Evolutionary conservation across 1,140 invertebrate genomes (phyloP).

Genomic region (Dendroctonus valens): DNA sequence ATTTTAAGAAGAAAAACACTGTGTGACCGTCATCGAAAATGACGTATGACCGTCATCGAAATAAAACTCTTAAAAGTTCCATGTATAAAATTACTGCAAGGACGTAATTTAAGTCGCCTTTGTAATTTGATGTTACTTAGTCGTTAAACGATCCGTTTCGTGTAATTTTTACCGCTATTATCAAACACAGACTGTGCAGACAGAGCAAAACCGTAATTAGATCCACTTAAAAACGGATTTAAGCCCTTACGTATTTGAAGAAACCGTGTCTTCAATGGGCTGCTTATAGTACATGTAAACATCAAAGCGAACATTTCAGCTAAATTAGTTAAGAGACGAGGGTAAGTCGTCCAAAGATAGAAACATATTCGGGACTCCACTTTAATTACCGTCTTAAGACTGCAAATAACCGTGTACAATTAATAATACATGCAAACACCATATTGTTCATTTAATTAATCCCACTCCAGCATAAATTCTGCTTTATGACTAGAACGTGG

Average conservation of each 20-base stretch:
- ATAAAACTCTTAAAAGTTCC: too few species aligned
- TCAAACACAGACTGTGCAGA: too few species aligned
- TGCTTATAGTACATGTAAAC: neutral
- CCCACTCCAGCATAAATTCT: constrained; percentile 23
- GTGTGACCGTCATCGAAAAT: too few species aligned
- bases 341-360: neutral
- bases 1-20: too few species aligned
- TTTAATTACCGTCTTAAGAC: constrained; percentile 25
- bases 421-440: constrained; percentile 28
- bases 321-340: neutral
- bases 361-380: constrained; percentile 5
- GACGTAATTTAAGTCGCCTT: neutral
- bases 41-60: too few species aligned
- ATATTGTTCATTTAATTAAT: constrained; percentile 30
- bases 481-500: constrained; percentile 22
- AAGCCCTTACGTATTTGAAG: neutral
- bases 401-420: constrained; percentile 21
- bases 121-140: neutral
- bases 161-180: too few species aligned
- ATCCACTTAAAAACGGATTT: neutral
- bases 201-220: neutral
- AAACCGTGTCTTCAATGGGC: neutral
- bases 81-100: neutral
- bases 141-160: neutral
- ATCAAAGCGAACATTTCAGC: constrained; percentile 3